Evolutionary conservation across 2,888 invertebrate species (phyloP), one percentile per base, ranked within the genome.

Genomic region (Ichneumoninae sp.): DNA sequence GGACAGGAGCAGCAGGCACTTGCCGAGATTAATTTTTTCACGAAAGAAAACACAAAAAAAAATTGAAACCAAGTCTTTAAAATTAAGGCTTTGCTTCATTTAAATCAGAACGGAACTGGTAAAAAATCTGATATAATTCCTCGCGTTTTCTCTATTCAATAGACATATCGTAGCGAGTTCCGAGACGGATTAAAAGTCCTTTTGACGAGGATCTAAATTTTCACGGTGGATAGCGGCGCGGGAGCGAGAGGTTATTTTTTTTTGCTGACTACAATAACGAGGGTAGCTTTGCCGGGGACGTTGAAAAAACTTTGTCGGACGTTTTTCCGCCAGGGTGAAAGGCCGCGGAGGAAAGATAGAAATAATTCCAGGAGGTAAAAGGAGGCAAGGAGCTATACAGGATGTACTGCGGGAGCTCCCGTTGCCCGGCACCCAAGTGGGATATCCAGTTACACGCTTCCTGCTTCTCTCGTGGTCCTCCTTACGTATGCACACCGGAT

Each of bases 401-500:
- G n/a, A 80, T 68, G 68, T 54, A 74, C 50, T 13, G 52, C 26
- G 2, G 47, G 44, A 36, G 19, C 36, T 69, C 63, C 50, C 70
- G 57, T 68, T 60, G 81, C 68, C 47, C 22, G 60, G 69, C 57
- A 26, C 16, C 60, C 68, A 69, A 74, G 68, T 60, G 74, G 68
- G 60, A 68, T 81, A 81, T 81, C 74, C 68, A 33, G 75, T 87
- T 85, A 87, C 87, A 83, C 80, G 87, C 81, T 86, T 83, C 77
- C 66, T 74, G 78, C 65, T 80, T 76, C 44, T 73, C 75, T 79
- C 70, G 60, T 75, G 60, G 79, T 73, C 50, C 85, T 79, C 74
- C 40, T 76, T 81, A 69, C 68, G 74, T 78, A 74, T 52, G 86
- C 87, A 87, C 83, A 76, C 85, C 79, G 85, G 87, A 86, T 88